Evolutionary conservation across 1,140 invertebrate genomes (phyloP), one percentile per base, ranked within the genome.

Genomic region (Anthonomus grandis): DNA sequence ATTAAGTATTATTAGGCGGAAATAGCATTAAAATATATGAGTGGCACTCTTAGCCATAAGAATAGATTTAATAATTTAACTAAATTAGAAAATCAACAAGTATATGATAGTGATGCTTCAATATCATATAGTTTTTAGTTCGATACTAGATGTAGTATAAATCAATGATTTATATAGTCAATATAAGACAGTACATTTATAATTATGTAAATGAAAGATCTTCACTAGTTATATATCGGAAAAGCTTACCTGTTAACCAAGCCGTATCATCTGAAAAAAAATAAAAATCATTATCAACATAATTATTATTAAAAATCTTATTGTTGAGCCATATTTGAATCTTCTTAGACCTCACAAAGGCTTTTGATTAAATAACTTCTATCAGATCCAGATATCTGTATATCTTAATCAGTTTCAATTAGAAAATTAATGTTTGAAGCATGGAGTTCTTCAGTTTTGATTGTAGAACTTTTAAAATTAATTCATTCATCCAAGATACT

Each of bases 161-260:
- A 34, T 12, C 31, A 13, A 34, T 34, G 31, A 34, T 34, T 34
- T 10, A 12, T 34, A 10, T 34, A 2, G 31, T 12, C 10, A 10
- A 34, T 13, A 2, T 13, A 12, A n/a, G n/a, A n/a, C 31, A 1
- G 10, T 34, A 12, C 2, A 10, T 34, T 34, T 34, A 10, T 34
- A 13, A 34, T 34, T 12, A 1, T 13, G 13, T 12, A 34, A 34
- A 34, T 13, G 13, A 12, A 12, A 12, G 31, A 12, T 34, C 31
- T 13, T 13, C 31, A 34, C 2, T 34, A 10, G 13, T 34, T 34
- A 45, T 12, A 1, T 45, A 24, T 24, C 12, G 22, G n/a, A 22
- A 13, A 34, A n/a, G 39, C 48, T 50, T 50, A 50, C 48, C 48
- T 15, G 31, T 8, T 22, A 50, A 22, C 48, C 48, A 50, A 38